Evolutionary conservation across 1,140 invertebrate genomes (phyloP), one percentile per base, ranked within the genome.

Genomic region (Drosophila trapezifrons): DNA sequence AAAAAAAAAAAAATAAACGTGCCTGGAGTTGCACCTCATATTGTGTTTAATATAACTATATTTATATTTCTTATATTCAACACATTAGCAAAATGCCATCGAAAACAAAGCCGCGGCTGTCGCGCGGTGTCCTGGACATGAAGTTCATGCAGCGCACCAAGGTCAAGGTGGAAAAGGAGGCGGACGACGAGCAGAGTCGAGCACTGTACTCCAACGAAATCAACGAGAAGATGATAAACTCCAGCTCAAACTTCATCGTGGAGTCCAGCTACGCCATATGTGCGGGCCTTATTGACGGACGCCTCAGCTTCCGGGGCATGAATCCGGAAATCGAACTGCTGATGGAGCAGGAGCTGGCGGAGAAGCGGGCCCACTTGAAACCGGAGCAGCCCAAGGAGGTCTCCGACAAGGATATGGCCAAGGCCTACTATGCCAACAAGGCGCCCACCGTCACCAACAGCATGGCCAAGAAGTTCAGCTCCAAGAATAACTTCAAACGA

Each of bases 111-210:
- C 80, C 92, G 9, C 92, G 93, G 43, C 89, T 96, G 35, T 96
- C 96, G 0, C 96, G 95, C 85, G 93, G 94, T 12, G 94, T 96
- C 54, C 87, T 96, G 69, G 94, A 96, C 65, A 96, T 96, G 96
- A 96, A 96, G 94, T 98, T 98, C 92, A 98, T 98, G 97, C 96
- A 97, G 92, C 95, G 95, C 85, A 97, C 96, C 37, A 98, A 97
- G 92, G 95, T 97, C 46, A 95, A 96, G 89, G 94, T 96, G 13
- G 95, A 96, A 76, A 95, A 95, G 85, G 95, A 97, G 92, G 86
- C 94, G 45, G 95, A 95, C 92, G 95, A 96, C 90, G 94, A 95
- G 95, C 93, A 95, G 94, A 72, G 94, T 94, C 92, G 93, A 92
- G 87, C 83, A 15, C 51, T 91, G 32, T 95, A 96, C 91, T 94